Evolutionary conservation across 2,113 vertebrate species (phyloP).

Genomic region (Calyptommatus sinebrachiatus): DNA sequence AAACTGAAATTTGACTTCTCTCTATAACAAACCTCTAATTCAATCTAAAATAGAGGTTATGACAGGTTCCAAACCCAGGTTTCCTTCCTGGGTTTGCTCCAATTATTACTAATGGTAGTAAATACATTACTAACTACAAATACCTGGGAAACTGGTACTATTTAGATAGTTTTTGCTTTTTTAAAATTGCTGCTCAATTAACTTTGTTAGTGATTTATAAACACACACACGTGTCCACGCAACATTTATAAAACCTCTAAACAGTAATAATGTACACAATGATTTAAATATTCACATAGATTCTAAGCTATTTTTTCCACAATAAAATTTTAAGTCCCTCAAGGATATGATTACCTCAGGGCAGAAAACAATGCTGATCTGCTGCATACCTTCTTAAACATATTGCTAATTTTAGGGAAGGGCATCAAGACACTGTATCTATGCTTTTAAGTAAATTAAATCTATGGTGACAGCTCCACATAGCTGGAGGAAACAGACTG

Average conservation of each 20-base stretch:
- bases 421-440: not conserved
- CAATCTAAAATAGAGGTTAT: not conserved
- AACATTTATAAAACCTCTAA: not conserved
- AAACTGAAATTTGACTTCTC: no score
- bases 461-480: constrained; percentile 17
- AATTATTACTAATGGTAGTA: not conserved
- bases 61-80: not conserved
- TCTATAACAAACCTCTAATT: no score
- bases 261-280: not conserved
- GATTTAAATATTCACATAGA: not conserved
- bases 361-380: not conserved
- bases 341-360: not conserved
- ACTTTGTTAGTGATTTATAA: not conserved
- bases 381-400: constrained; percentile 20
- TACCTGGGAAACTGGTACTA: not conserved
- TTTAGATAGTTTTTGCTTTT: not conserved
- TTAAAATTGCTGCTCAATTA: not conserved
- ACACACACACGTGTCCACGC: no score
- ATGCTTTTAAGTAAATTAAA: constrained; percentile 4
- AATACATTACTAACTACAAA: not conserved
- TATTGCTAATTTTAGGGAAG: constrained; percentile 32
- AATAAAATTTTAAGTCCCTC: not conserved
- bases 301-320: not conserved
- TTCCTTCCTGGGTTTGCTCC: not conserved
- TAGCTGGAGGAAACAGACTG: constrained; percentile 21